These are phyloP conservation scores for Zalophus californianus DNA, from an alignment of 2,797 vertebrate species.

Conservation along the genomic window DNA sequence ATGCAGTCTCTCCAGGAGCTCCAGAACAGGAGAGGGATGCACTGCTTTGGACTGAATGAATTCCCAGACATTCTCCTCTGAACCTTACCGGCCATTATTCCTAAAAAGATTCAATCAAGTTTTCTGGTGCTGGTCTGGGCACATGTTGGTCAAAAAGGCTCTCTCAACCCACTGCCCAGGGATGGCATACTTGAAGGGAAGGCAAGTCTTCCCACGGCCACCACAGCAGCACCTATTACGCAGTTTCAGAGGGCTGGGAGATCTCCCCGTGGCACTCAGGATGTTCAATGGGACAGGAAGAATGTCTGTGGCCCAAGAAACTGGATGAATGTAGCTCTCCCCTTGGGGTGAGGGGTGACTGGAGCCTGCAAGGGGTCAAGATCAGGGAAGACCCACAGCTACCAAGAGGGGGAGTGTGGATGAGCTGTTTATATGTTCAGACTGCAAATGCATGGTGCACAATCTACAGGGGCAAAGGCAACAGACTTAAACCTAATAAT, in stretches of 20 bases:
- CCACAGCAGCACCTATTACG: neutral
- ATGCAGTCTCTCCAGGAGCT: neutral
- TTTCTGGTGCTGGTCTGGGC: neutral
- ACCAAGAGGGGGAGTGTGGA: neutral
- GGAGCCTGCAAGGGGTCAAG: neutral
- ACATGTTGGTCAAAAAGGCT: neutral
- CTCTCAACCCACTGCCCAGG: neutral
- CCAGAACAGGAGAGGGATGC: neutral
- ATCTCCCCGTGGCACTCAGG: neutral
- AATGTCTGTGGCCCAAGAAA: neutral
- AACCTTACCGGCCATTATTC: neutral
- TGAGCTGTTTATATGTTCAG: neutral
- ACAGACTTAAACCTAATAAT: neutral
- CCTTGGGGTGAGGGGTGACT: no score
- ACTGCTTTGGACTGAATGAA: neutral
- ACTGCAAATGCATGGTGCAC: neutral
- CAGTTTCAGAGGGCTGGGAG: neutral
- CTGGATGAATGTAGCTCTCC: neutral
- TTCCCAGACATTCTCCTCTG: neutral
- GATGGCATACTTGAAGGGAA: neutral
- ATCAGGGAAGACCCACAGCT: neutral
- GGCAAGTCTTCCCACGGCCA: no score
- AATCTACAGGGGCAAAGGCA: neutral
- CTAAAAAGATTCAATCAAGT: neutral
- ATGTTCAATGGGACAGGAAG: neutral